A percentile compares a stretch with the other conserved stretches of the same genome.
phyloP scores from a whole-genome alignment of 2,113 vertebrate genomes.

The Chloropsis cyanopogon region DNA sequence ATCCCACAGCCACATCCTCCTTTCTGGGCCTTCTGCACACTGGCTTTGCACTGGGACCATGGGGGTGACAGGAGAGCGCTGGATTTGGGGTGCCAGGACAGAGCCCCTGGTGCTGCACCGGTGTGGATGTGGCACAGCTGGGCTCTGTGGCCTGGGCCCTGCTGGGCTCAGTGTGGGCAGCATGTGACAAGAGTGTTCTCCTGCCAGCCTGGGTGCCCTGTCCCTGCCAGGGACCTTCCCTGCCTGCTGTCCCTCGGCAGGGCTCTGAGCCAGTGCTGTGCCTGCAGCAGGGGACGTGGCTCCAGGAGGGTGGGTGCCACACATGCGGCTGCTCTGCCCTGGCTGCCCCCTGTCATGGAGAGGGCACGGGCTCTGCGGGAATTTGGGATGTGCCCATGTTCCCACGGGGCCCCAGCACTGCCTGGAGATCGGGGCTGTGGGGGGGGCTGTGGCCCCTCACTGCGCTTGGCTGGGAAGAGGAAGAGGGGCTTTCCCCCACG shows the following conservation, averaged over 20 bases:
- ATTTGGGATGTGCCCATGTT: rapidly evolving
- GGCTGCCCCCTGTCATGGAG: background rate
- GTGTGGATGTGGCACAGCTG: background rate
- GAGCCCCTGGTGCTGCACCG: background rate
- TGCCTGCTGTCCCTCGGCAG: rapidly evolving
- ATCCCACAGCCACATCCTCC: background rate
- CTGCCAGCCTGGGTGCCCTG: background rate
- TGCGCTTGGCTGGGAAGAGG: background rate
- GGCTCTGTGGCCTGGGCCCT: background rate
- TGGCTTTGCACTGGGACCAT: background rate
- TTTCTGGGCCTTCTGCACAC: background rate
- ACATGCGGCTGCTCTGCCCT: rapidly evolving
- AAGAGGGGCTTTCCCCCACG: background rate
- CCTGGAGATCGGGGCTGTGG: rapidly evolving
- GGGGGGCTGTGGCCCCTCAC: background rate
- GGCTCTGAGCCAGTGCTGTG: background rate
- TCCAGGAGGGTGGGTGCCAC: background rate
- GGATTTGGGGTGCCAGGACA: background rate
- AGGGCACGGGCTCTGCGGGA: rapidly evolving
- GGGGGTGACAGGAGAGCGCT: background rate
- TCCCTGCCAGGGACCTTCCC: background rate
- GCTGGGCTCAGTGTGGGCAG: background rate
- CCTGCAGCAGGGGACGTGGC: rapidly evolving
- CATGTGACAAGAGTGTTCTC: background rate
- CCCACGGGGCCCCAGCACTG: background rate